Evolutionary conservation across 2,888 invertebrate genomes (phyloP), one percentile per base, ranked within the genome.

Genomic region (Neoscelio sp.): DNA sequence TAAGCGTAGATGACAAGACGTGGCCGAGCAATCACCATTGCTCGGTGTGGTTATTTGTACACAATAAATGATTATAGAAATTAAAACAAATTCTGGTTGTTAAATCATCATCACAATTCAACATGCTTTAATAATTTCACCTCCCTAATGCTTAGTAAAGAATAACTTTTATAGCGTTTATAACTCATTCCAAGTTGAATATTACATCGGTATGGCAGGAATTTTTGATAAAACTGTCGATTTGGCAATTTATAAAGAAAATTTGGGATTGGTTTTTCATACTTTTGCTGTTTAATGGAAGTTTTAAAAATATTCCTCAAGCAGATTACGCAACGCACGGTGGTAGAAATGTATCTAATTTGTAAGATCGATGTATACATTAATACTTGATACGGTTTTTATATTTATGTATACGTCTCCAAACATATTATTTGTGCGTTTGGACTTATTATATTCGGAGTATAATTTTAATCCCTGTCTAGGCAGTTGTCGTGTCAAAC

Each of bases 341-440:
- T 65, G 20, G 44, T 73, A 38, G 60, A 73, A 73, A 64, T 73
- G 40, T 64, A 44, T 40, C 23, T 13, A 42, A 65, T 58, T 75
- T n/a, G 40, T 67, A 50, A 67, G 75, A 67, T 67, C 67, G 23
- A 23, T 23, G 23, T 23, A 23, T 4, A 23, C 23, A 23, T 23
- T 23, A 23, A 23, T 23, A 23, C n/a, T 33, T 33, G 48, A 62
- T 68, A 68, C 42, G 52, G 60, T 70, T 70, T 67, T 68, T 81
- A 68, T 40, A 48, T 76, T 50, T 74, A 77, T 75, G 62, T 83
- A 80, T 82, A 82, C 56, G 18, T 71, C 68, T 82, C 88, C 87
- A 89, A 89, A 89, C 88, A 83, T 84, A 86, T 85, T 85, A 84
- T 87, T 89, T 89, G 89, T 89, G 89, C 89, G 89, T 88, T 89